These are phyloP conservation scores for Pollenia labialis DNA, from an alignment of 2,888 invertebrate species.

Conservation along the genomic window DNA sequence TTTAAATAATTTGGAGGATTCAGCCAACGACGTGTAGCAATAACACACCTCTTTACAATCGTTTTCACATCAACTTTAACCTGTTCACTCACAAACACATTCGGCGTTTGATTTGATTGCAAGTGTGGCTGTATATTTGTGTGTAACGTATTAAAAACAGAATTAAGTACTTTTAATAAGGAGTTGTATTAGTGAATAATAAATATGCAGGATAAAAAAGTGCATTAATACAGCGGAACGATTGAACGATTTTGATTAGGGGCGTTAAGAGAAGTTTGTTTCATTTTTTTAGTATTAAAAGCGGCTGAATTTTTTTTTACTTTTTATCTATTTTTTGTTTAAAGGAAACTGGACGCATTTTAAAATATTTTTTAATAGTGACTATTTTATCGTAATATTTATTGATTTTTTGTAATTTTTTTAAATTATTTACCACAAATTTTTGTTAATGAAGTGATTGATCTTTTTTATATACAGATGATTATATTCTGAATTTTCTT, in stretches of 20 bases:
- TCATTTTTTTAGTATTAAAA: conserved; percentile 50
- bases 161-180: neutral
- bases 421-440: neutral
- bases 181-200: conserved; percentile 21
- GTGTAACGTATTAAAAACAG: neutral
- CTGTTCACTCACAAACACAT: conserved; percentile 17
- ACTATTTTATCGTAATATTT: conserved; percentile 11
- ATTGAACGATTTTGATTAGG: conserved; percentile 21
- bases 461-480: conserved; percentile 54
- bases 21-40: conserved; percentile 4
- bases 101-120: neutral
- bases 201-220: conserved; percentile 7
- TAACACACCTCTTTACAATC: neutral
- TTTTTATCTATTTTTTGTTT: conserved; percentile 37
- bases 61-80: neutral
- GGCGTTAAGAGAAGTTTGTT: conserved; percentile 13
- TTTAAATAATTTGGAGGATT: conserved; percentile 6
- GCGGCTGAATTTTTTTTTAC: conserved; percentile 19
- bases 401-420: conserved; percentile 37
- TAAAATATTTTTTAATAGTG: conserved; percentile 10
- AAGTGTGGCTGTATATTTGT: neutral
- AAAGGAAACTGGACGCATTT: conserved; percentile 67
- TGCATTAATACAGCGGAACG: conserved; percentile 37
- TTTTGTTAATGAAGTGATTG: conserved; percentile 42
- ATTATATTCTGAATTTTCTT: conserved; percentile 27